Evolutionary conservation across 1,140 invertebrate genomes (phyloP).

Genomic region (Drosophila novamexicana): DNA sequence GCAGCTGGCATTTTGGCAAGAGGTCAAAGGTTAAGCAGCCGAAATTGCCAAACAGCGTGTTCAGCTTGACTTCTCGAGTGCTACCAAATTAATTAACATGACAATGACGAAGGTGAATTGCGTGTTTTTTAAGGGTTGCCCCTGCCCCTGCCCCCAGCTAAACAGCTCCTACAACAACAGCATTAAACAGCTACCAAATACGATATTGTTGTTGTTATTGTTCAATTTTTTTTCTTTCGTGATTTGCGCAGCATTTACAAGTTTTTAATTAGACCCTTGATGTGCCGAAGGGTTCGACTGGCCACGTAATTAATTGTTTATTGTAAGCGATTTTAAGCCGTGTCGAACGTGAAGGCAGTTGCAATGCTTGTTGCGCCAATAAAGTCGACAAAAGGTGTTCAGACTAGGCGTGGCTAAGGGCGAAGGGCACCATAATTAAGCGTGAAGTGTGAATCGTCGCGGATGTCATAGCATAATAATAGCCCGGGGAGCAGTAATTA

Average conservation of each 20-base stretch:
- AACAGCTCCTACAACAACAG: slow-evolving; percentile 41
- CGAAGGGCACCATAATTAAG: slow-evolving; percentile 1
- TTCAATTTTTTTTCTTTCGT: slow-evolving; percentile 15
- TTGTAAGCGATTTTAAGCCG: slow-evolving; percentile 60
- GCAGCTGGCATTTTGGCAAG: slow-evolving; percentile 17
- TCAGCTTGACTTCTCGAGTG: slow-evolving; percentile 74
- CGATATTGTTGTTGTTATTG: slow-evolving; percentile 11
- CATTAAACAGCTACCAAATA: slow-evolving; percentile 35
- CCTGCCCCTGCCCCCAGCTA: slow-evolving; percentile 11
- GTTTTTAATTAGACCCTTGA: slow-evolving; percentile 75
- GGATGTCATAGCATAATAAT: neutral
- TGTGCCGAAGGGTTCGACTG: slow-evolving; percentile 20
- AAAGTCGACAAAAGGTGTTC: slow-evolving; percentile 31
- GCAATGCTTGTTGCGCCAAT: slow-evolving; percentile 34
- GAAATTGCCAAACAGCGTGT: slow-evolving; percentile 39
- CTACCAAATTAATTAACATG: slow-evolving; percentile 80
- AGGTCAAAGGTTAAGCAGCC: slow-evolving; percentile 21
- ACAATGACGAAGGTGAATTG: slow-evolving; percentile 83
- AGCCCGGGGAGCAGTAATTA: no score
- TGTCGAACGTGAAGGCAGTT: slow-evolving; percentile 23
- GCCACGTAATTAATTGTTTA: slow-evolving; percentile 75
- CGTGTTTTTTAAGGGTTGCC: slow-evolving; percentile 52
- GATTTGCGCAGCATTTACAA: slow-evolving; percentile 56
- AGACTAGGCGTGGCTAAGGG: slow-evolving; percentile 6
- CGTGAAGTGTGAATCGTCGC: slow-evolving; percentile 9